Conservation (phyloP, 2,888 invertebrate genomes). For the Nemapogon koenigi region DNA sequence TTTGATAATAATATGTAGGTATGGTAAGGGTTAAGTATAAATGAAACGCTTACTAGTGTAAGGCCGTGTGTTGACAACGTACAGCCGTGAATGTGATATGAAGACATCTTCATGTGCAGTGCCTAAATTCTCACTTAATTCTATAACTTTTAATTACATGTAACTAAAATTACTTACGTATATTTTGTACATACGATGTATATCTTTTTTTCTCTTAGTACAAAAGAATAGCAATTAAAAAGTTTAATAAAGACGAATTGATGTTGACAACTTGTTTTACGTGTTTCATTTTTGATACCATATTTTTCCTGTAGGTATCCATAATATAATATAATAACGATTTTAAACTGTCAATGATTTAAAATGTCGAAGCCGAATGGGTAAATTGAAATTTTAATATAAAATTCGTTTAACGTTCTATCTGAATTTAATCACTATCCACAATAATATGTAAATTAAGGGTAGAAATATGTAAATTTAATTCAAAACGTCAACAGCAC, state of each 20-base stretch:
- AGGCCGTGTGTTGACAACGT: constrained; percentile 37
- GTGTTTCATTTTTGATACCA: constrained; percentile 15
- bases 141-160: constrained; percentile 25
- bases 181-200: constrained; percentile 1
- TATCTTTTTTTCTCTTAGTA: neutral
- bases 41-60: constrained; percentile 61
- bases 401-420: too few species aligned
- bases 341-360: neutral
- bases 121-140: constrained; percentile 55
- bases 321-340: neutral
- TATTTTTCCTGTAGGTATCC: neutral
- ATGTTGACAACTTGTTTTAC: constrained; percentile 38
- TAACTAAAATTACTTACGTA: neutral
- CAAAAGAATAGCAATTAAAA: too few species aligned
- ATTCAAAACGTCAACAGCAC: neutral
- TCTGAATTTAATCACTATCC: neutral
- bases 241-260: constrained; percentile 60
- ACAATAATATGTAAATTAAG: neutral
- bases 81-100: constrained; percentile 55
- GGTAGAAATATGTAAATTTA: constrained; percentile 1
- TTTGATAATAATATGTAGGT: too few species aligned
- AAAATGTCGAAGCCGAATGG: neutral
- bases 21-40: constrained; percentile 32
- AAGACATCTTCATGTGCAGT: constrained; percentile 49
- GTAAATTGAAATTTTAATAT: too few species aligned